Percentiles rank a stretch among this genome's conserved stretches.
Conservation (phyloP, 2,888 invertebrate species). For the Mythimna loreyi region DNA sequence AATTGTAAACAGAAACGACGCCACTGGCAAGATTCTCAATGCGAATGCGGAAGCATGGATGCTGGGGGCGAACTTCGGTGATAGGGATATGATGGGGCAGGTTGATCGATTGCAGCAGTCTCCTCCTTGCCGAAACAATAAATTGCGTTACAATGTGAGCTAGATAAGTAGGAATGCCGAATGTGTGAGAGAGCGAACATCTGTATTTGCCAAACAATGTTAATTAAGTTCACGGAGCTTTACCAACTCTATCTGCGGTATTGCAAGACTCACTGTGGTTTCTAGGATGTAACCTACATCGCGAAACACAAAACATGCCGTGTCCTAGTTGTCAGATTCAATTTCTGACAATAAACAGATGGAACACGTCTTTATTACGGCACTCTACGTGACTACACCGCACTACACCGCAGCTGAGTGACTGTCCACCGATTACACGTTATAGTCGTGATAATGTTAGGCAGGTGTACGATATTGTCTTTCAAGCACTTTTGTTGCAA, state of each 20-base stretch:
- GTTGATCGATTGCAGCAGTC: background rate
- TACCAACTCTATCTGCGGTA: constrained; percentile 18
- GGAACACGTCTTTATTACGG: constrained; percentile 52
- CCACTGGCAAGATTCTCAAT: constrained; percentile 3
- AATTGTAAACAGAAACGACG: constrained; percentile 4
- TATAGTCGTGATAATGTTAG: constrained; percentile 6
- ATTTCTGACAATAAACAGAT: constrained; percentile 51
- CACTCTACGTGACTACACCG: constrained; percentile 43
- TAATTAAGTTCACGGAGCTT: constrained; percentile 41
- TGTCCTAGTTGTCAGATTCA: constrained; percentile 41
- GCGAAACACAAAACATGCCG: constrained; percentile 18
- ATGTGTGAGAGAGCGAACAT: constrained; percentile 32
- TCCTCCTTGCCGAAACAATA: constrained; percentile 2
- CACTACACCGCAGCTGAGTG: background rate
- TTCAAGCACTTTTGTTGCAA: constrained; percentile 10
- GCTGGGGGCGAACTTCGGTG: background rate
- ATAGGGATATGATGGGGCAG: background rate
- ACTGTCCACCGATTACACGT: constrained; percentile 16
- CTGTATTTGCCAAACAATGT: constrained; percentile 37
- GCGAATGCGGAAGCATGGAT: constrained; percentile 10
- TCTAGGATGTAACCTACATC: constrained; percentile 49
- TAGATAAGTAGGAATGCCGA: constrained; percentile 11
- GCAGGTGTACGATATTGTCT: background rate
- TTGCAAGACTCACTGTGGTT: constrained; percentile 47
- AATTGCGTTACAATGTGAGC: constrained; percentile 2